Evolutionary conservation across 2,113 vertebrate genomes (phyloP).

Genomic region (Cygnus atratus): DNA sequence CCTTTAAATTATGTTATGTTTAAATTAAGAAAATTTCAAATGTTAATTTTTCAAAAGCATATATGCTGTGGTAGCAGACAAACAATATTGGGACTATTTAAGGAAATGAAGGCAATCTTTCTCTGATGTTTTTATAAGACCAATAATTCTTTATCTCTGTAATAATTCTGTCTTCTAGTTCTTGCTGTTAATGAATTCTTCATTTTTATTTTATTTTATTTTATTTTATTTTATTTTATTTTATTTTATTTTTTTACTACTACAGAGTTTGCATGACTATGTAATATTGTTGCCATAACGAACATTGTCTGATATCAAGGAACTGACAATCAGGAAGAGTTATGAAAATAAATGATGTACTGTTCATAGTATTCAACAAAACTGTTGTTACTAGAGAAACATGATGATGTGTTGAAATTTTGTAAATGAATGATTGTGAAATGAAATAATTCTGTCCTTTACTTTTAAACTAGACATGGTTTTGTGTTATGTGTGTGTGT

Average conservation of each 20-base stretch:
- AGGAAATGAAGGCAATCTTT: background rate
- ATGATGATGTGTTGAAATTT: background rate
- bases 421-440: background rate
- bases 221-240: background rate
- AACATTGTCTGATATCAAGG: background rate
- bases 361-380: background rate
- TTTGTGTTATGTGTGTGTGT: accelerated
- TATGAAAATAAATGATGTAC: background rate
- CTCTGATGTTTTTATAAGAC: background rate
- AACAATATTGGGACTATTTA: background rate
- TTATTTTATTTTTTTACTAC: no score
- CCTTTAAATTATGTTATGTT: background rate
- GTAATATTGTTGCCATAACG: conserved; percentile 3
- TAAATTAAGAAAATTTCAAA: background rate
- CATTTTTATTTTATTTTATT: background rate
- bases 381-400: background rate
- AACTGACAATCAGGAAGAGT: background rate
- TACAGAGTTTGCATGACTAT: background rate
- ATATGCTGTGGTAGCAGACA: background rate
- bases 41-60: background rate
- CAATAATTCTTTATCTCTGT: accelerated
- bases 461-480: background rate
- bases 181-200: background rate
- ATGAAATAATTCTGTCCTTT: background rate
- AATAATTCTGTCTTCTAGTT: background rate